Evolutionary conservation across 2,113 vertebrate genomes (phyloP).

Genomic region (Epinephelus moara): DNA sequence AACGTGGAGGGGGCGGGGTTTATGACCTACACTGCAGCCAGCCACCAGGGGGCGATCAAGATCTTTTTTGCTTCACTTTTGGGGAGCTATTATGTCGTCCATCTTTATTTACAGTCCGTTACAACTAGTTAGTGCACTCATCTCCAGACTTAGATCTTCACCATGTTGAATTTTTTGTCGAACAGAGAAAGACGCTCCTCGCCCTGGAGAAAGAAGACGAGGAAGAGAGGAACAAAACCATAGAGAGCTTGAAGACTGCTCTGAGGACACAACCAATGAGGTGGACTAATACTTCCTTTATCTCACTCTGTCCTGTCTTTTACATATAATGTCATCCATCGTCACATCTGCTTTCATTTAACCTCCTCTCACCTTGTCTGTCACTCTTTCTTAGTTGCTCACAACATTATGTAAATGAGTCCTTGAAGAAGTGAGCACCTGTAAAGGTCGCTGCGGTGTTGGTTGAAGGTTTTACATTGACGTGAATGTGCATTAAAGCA

Average conservation of each 20-base stretch:
- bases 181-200: conserved; percentile 94
- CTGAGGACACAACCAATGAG: conserved; percentile 98
- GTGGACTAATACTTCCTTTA: conserved; percentile 63
- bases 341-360: conserved; percentile 20
- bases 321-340: conserved; percentile 17
- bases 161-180: conserved; percentile 9
- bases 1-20: too few relatives aligned
- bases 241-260: conserved; percentile 97
- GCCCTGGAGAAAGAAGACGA: conserved; percentile 97
- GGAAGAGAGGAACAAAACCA: conserved; percentile 97
- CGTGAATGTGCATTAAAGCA: conserved; percentile 18
- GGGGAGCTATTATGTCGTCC: too few relatives aligned
- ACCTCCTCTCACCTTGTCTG: conserved; percentile 24
- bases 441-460: conserved; percentile 36
- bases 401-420: conserved; percentile 34
- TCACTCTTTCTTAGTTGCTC: conserved; percentile 13
- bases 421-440: conserved; percentile 27
- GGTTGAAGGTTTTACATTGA: background rate
- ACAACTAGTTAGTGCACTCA: too few relatives aligned
- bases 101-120: too few relatives aligned
- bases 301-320: background rate
- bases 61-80: too few relatives aligned
- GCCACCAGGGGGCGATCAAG: too few relatives aligned
- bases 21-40: too few relatives aligned
- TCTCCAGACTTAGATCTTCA: too few relatives aligned